Evolutionary conservation across 1,140 invertebrate species (phyloP), one percentile per base, ranked within the genome.

Genomic region (Tetramorium alpestre): DNA sequence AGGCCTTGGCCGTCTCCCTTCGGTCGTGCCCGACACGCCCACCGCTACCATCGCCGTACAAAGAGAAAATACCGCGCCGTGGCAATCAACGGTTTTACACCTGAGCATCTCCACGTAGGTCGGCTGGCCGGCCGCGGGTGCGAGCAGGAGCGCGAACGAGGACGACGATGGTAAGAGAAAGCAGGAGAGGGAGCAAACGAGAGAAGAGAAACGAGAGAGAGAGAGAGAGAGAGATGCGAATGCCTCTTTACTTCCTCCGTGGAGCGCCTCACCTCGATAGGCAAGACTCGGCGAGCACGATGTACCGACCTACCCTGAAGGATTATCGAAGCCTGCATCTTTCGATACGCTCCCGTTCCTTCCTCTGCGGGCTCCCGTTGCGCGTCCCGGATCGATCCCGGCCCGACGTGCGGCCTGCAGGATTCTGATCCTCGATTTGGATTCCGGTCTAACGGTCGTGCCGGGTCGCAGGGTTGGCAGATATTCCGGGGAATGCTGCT

Each of bases 41-140:
- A 94, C 93, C 89, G 93, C 92, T 93, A 92, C 93, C 93, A 93
- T 92, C 93, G 87, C 88, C 82, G 91, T 91, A 89, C 89, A 92
- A 91, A 93, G 92, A 94, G 93, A 94, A 94, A 93, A 93, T 93
- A 92, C 90, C 93, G 88, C 89, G 88, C 89, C 87, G 87, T 92
- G 88, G 93, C 93, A 94, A 94, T 94, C 93, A 94, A 94, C 93
- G 91, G 92, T 94, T 94, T 94, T 94, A 94, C 93, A 93, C 93
- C 93, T 93, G 92, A 93, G 93, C 92, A 93, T 92, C 91, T 91
- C 89, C 87, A 90, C 90, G 90, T 91, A 90, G 87, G 88, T 90
- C 90, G 89, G 70, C 60, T 41, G 88, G 65, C 69, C 84, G 78
- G 82, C 44, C 73, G 47, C 65, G 47, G 56, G 81, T 85, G 85